Evolutionary conservation across 2,113 vertebrate genomes (phyloP).

Genomic region (Stomatorhinus ivindoensis): DNA sequence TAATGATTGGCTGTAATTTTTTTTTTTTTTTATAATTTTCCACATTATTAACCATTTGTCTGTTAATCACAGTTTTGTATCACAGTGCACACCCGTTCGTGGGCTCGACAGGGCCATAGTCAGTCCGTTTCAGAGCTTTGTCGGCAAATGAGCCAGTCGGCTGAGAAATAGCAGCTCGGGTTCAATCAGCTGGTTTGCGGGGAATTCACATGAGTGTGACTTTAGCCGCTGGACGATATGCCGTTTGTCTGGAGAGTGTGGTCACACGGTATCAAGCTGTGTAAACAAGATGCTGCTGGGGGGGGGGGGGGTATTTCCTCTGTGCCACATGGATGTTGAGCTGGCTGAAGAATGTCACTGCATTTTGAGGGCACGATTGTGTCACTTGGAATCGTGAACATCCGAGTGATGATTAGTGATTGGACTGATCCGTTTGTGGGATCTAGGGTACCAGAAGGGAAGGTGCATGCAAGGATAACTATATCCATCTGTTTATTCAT

Average conservation of each 20-base stretch:
- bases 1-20: not conserved
- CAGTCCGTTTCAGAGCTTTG: not conserved
- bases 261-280: not conserved
- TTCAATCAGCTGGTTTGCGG: not conserved
- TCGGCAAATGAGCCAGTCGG: not conserved
- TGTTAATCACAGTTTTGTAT: not conserved
- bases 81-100: conserved; percentile 17
- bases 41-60: not conserved
- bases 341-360: not conserved
- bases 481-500: not conserved
- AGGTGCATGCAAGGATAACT: not conserved
- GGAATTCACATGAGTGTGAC: not conserved
- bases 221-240: not conserved
- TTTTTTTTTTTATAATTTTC: not conserved
- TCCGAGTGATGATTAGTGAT: not conserved
- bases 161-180: not conserved
- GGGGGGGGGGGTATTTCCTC: not conserved
- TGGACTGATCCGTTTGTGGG: not conserved
- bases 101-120: not conserved
- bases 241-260: not conserved
- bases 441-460: not conserved
- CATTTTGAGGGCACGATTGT: not conserved
- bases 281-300: not conserved
- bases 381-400: not conserved
- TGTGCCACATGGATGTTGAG: not conserved